Conservation (phyloP, 1,140 invertebrate species). For the Pseudomyrmex concolor region DNA sequence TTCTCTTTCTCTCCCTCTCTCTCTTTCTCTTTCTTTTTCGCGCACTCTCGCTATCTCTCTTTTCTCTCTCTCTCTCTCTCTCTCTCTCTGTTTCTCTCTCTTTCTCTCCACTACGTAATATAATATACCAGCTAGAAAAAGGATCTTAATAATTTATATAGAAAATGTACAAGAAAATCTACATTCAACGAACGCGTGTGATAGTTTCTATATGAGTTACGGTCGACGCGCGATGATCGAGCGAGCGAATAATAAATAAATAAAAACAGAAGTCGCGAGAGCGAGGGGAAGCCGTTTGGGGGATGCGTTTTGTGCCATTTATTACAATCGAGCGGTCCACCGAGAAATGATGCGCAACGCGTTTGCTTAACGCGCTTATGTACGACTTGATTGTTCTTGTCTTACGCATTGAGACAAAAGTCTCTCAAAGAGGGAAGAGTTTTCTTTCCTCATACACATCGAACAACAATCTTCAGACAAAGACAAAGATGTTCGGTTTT, state of each 20-base stretch:
- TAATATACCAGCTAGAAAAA: conserved; percentile 72
- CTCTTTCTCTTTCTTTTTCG: conserved; percentile 3
- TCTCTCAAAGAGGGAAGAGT: neutral
- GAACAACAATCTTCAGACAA: neutral
- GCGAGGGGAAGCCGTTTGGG: conserved; percentile 7
- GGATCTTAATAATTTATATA: conserved; percentile 83
- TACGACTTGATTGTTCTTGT: neutral
- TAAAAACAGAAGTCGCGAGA: conserved; percentile 58
- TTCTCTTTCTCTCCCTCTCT: neutral
- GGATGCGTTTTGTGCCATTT: conserved; percentile 59
- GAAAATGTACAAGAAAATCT: conserved; percentile 85
- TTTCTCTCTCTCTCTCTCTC: neutral
- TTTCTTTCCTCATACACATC: neutral
- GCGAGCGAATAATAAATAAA: conserved; percentile 72
- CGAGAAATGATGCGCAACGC: conserved; percentile 4
- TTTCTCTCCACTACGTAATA: conserved; percentile 41
- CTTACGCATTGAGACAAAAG: neutral
- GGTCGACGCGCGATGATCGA: conserved; percentile 67
- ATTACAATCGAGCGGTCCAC: conserved; percentile 31
- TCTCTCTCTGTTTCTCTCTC: neutral
- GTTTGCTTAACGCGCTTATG: neutral
- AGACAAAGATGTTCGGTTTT: conserved; percentile 9
- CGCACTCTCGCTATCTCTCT: neutral
- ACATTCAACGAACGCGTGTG: conserved; percentile 82
- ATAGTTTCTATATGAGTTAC: conserved; percentile 73